A percentile compares a stretch with the other conserved stretches of the same genome.
Conservation (phyloP, 2,888 invertebrate genomes). For the Heliconius ismenius region DNA sequence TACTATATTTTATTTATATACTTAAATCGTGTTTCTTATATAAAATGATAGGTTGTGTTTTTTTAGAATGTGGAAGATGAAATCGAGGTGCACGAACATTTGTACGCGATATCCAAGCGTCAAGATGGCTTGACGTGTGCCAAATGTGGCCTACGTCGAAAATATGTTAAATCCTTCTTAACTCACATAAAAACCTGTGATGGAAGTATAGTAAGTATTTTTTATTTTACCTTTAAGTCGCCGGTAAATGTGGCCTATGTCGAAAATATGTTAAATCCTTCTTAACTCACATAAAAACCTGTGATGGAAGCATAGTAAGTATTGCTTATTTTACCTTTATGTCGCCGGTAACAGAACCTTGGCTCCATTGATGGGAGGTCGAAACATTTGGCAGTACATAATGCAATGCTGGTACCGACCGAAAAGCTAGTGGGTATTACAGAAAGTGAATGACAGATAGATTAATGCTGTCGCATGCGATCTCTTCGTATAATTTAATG, state of each 20-base stretch:
- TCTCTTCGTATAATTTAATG: not conserved
- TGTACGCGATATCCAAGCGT: constrained; percentile 49
- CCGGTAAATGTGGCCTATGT: constrained; percentile 46
- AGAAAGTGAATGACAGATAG: not conserved
- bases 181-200: constrained; percentile 43
- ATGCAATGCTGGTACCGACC: not conserved
- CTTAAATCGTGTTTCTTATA: not conserved
- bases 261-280: constrained; percentile 50
- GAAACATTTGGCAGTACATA: not conserved
- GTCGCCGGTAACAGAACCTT: not conserved
- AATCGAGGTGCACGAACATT: constrained; percentile 22
- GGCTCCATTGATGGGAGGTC: too few species aligned
- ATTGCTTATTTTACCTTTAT: not conserved
- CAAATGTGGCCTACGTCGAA: constrained; percentile 50
- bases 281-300: constrained; percentile 42
- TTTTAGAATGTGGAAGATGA: not conserved
- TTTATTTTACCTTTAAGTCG: not conserved
- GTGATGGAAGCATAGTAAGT: constrained; percentile 40
- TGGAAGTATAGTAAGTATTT: constrained; percentile 35
- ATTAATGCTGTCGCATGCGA: not conserved
- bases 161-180: constrained; percentile 48
- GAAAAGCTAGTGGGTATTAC: too few species aligned
- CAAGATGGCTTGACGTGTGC: constrained; percentile 51
- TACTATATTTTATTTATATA: not conserved
- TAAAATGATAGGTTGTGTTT: not conserved